These are phyloP conservation scores for Hippocampus abdominalis DNA, from an alignment of 2,113 vertebrate species.

Conservation along the genomic window DNA sequence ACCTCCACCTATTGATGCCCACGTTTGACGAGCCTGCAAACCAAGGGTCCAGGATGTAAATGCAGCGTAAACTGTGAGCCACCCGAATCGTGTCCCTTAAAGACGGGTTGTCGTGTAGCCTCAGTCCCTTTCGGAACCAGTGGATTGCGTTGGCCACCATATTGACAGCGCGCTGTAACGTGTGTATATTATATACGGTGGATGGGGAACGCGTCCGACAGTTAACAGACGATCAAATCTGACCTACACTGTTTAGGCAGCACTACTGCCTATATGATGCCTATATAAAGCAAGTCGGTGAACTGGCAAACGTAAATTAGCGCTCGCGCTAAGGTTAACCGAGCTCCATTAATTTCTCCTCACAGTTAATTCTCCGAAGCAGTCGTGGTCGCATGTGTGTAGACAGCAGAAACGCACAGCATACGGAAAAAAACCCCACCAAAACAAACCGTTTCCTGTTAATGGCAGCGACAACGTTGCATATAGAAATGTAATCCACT, in stretches of 20 bases:
- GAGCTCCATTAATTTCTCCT: constrained; percentile 58
- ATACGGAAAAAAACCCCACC: background rate
- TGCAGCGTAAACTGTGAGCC: constrained; percentile 86
- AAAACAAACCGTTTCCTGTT: background rate
- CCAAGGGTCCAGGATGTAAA: constrained; percentile 97
- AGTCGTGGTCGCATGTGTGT: constrained; percentile 27
- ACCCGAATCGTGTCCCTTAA: constrained; percentile 84
- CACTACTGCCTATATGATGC: background rate
- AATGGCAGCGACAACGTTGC: background rate
- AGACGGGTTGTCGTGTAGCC: constrained; percentile 93
- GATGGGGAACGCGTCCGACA: background rate
- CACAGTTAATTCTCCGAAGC: constrained; percentile 15
- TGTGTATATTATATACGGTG: no score
- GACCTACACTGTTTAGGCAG: constrained; percentile 3
- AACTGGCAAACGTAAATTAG: background rate
- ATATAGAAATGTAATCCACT: background rate
- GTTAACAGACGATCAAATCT: background rate
- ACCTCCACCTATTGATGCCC: constrained; percentile 98
- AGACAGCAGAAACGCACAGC: background rate
- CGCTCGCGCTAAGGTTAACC: constrained; percentile 29
- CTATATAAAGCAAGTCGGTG: background rate
- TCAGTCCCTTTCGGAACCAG: constrained; percentile 95
- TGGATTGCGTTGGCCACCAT: constrained; percentile 93
- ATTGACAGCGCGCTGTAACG: background rate
- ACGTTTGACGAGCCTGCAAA: constrained; percentile 95